Base-by-base conservation (phyloP, 2,797 vertebrate genomes). In the Epinephelus awoara region DNA sequence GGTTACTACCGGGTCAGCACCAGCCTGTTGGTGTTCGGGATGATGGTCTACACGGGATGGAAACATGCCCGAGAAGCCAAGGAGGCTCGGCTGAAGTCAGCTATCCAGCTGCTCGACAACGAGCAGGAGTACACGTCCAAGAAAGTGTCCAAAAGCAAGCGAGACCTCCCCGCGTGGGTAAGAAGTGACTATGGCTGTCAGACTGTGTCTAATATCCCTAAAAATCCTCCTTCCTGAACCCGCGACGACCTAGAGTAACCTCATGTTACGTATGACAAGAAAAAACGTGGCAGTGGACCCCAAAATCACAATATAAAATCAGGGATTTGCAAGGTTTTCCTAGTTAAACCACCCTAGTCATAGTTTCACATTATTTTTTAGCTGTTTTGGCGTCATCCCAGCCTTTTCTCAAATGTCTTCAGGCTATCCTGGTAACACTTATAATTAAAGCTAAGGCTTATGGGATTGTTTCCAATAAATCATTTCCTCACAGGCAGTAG, bases 1-100 rank as follows among this genome's bases (percentile, higher is more conserved):
- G 96, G 96, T 0, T 96, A 95, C 83, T 96, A 96, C 84, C 94
- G 96, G 17, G 86, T 96, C 71, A 96, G 96, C 81, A 94, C 95
- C 76, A 92, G 94, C 27, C 73, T 96, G 75, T 67, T 96, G 75
- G 91, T 95, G 71, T 95, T 85, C 86, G 96, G 95, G 2, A 94
- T 96, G 89, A 93, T 95, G 92, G 90, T 96, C 13, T 96, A 96
- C 84, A 95, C 95, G 10, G 95, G 96, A 63, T 96, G 96, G 96
- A 96, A 96, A 79, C 94, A 96, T 25, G 90, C 93, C n/a, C 91
- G 96, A 9, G 94, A 95, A 21, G 95, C 93, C 49, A 96, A 96
- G 75, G 94, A 95, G 85, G 90, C 85, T 5, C 92, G 94, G 0
- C 88, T 96, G 65, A 90, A 42, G 58, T 94, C 94, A 11, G 96